Evolutionary conservation across 2,888 invertebrate genomes (phyloP), one percentile per base, ranked within the genome.

Genomic region (Automeris io): DNA sequence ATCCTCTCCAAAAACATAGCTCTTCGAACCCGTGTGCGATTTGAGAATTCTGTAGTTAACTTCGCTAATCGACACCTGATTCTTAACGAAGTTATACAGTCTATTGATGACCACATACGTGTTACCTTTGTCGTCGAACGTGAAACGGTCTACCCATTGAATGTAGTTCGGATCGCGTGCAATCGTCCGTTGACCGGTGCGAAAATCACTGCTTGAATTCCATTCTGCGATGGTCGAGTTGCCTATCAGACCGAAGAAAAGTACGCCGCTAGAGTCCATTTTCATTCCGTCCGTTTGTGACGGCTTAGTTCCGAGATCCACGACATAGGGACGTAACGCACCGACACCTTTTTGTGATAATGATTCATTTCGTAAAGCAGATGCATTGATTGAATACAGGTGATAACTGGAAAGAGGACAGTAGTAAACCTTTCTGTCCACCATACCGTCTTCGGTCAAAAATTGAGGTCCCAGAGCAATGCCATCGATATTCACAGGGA

Each of bases 201-300:
- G 81, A 57, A 91, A 90, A 29, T 88, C 78, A 16, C 79, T 68
- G 18, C 83, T 87, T 0, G 90, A 89, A 65, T 93, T 91, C 92
- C 93, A 93, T 71, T 88, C 89, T 8, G 90, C 90, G 34, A 94
- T 89, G 13, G 91, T 90, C 45, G 91, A 91, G 54, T 90, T 90
- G 35, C 90, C 89, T 38, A 93, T 69, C 18, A 93, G 80, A 26
- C 92, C 93, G 66, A 88, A 93, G 73, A 92, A 93, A 6, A 94
- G 78, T 3, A 89, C 67, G 2, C 93, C 93, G 11, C 80, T 75
- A 9, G 91, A 88, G 51, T 93, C 92, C 91, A 93, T 92, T 43
- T 90, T 88, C 91, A 94, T 92, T 0, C 93, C 93, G 54, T 91
- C 92, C 0, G 91, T 90, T 66, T 92, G 91, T 0, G 92, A 92